Conservation (phyloP, 2,888 invertebrate species). For the Cynaeus angustus region DNA sequence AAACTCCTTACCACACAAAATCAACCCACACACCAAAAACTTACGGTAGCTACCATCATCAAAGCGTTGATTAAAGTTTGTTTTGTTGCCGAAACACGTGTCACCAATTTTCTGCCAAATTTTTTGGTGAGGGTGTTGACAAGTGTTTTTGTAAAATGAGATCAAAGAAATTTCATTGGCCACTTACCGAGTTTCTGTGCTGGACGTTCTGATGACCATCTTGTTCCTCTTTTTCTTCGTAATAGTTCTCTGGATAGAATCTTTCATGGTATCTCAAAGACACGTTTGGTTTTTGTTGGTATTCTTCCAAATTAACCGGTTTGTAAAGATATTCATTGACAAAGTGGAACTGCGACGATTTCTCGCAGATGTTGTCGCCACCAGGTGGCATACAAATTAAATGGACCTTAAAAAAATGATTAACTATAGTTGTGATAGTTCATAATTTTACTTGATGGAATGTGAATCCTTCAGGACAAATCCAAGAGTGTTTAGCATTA, state of each 20-base stretch:
- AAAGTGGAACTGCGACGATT: conserved; percentile 91
- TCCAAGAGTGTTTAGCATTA: conserved; percentile 92
- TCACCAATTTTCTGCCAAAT: no score
- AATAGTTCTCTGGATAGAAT: conserved; percentile 87
- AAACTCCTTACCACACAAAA: no score
- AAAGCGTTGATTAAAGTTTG: no score
- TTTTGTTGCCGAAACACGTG: no score
- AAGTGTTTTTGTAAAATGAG: no score
- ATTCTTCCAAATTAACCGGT: conserved; percentile 89
- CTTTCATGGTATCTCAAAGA: conserved; percentile 86
- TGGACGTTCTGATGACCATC: conserved; percentile 70
- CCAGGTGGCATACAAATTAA: conserved; percentile 95
- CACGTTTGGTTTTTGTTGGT: conserved; percentile 85
- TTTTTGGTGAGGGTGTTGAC: no score
- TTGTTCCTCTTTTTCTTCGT: conserved; percentile 75
- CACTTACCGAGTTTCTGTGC: conserved; percentile 67
- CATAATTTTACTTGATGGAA: conserved; percentile 82
- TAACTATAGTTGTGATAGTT: not conserved
- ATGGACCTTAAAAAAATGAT: conserved; percentile 79
- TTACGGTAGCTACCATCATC: no score
- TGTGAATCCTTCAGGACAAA: conserved; percentile 92
- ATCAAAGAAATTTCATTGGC: no score
- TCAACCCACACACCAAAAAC: no score
- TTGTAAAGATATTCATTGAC: conserved; percentile 95
- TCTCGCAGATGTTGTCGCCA: conserved; percentile 91